Conservation (phyloP, 2,888 invertebrate genomes). For the Pseudolycoriella hygida region DNA sequence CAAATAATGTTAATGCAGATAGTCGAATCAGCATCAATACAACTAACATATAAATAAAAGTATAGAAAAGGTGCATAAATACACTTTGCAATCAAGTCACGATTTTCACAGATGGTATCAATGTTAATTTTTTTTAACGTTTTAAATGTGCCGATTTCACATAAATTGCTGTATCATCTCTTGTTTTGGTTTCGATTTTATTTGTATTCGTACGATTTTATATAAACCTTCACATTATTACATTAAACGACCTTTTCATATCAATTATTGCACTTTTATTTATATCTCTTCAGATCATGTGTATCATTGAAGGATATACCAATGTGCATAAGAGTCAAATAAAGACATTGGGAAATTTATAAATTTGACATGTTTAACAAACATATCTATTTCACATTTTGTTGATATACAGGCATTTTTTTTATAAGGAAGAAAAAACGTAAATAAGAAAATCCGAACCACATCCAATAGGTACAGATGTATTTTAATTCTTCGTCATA, state of each 20-base stretch:
- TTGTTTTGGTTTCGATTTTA: conserved; percentile 5
- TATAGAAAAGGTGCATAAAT: background rate
- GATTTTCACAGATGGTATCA: conserved; percentile 5
- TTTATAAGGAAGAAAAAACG: too few relatives aligned
- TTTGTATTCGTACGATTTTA: background rate
- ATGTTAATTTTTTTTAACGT: conserved; percentile 5
- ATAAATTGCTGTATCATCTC: conserved; percentile 5
- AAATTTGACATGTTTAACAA: background rate
- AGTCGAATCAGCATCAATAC: background rate
- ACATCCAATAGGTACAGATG: too few relatives aligned
- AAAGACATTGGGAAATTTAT: background rate
- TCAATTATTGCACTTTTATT: background rate
- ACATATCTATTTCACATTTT: too few relatives aligned
- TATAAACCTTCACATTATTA: background rate
- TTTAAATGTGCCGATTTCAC: conserved; percentile 6
- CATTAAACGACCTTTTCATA: background rate
- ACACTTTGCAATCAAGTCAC: conserved; percentile 1
- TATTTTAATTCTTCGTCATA: too few relatives aligned
- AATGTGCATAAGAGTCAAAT: background rate
- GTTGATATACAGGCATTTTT: too few relatives aligned
- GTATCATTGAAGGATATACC: background rate
- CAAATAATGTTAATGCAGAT: too few relatives aligned
- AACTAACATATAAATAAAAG: conserved; percentile 3
- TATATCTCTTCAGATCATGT: too few relatives aligned
- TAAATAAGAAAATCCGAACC: too few relatives aligned